phyloP scores from a whole-genome alignment of 2,797 vertebrate genomes.

The Oreonectes daqikongensis region DNA sequence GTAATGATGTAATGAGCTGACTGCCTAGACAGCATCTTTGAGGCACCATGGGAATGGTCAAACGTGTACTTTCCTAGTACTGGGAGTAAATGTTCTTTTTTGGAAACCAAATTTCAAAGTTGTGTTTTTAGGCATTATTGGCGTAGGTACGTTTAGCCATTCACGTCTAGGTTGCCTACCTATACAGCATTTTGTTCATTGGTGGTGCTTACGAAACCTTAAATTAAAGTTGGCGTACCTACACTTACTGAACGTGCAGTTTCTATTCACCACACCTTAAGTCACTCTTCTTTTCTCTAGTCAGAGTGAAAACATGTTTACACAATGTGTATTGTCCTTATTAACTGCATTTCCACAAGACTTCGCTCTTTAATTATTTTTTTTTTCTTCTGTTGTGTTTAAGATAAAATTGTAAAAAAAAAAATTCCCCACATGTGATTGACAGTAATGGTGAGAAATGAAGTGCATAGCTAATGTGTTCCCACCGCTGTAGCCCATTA shows the following conservation, averaged over 20 bases:
- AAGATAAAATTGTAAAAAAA: no score
- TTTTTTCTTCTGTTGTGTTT: conserved; percentile 44
- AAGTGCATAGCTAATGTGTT: conserved; percentile 35
- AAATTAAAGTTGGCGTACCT: no score
- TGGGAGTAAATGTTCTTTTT: no score
- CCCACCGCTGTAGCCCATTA: conserved; percentile 37
- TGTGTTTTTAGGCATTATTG: no score
- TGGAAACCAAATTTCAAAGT: no score
- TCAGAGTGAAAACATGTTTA: conserved; percentile 34
- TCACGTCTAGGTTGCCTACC: no score
- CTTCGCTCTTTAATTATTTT: conserved; percentile 51
- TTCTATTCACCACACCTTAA: neutral
- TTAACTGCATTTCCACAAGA: conserved; percentile 38
- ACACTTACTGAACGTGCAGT: neutral
- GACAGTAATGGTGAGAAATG: conserved; percentile 50
- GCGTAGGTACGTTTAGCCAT: no score
- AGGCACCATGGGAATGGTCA: neutral
- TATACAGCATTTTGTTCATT: no score
- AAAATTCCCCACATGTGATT: conserved; percentile 44
- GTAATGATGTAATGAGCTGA: neutral
- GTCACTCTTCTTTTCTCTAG: neutral
- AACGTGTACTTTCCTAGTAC: no score
- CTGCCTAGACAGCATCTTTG: neutral
- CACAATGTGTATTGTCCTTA: conserved; percentile 49
- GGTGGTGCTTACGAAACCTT: no score